These are phyloP conservation scores for Myripristis jacobus DNA, from an alignment of 2,797 vertebrate species.

Conservation along the genomic window DNA sequence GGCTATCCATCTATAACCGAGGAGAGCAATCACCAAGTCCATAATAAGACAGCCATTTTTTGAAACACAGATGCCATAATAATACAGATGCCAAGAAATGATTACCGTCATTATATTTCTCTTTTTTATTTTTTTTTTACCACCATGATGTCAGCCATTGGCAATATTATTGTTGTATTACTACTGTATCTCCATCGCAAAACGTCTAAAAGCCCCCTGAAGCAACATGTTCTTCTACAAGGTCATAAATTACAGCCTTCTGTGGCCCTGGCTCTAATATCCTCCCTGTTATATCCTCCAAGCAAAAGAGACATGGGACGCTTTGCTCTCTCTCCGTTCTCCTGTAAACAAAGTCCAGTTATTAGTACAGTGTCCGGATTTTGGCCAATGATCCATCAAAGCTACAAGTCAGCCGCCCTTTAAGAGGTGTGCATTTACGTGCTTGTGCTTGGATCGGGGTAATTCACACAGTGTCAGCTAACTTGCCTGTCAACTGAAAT, in stretches of 20 bases:
- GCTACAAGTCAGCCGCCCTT: background rate
- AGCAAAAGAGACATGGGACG: slow-evolving; percentile 10
- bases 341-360: slow-evolving; percentile 26
- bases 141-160: slow-evolving; percentile 48
- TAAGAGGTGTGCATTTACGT: background rate
- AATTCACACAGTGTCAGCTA: no score
- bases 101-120: slow-evolving; percentile 55
- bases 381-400: background rate
- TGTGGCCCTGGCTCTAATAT: slow-evolving; percentile 40
- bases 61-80: background rate
- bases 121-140: slow-evolving; percentile 20
- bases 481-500: no score
- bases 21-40: slow-evolving; percentile 40
- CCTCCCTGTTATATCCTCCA: slow-evolving; percentile 6
- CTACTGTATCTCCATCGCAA: slow-evolving; percentile 39
- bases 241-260: slow-evolving; percentile 38
- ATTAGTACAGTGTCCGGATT: background rate
- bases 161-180: slow-evolving; percentile 28
- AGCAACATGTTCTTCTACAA: slow-evolving; percentile 53
- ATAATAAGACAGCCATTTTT: slow-evolving; percentile 25
- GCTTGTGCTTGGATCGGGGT: background rate
- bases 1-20: slow-evolving; percentile 49
- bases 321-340: background rate
- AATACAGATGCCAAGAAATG: slow-evolving; percentile 42
- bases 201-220: slow-evolving; percentile 56